Conservation (phyloP, 2,888 invertebrate genomes). For the Pseudococcus jackbeardsleyi region DNA sequence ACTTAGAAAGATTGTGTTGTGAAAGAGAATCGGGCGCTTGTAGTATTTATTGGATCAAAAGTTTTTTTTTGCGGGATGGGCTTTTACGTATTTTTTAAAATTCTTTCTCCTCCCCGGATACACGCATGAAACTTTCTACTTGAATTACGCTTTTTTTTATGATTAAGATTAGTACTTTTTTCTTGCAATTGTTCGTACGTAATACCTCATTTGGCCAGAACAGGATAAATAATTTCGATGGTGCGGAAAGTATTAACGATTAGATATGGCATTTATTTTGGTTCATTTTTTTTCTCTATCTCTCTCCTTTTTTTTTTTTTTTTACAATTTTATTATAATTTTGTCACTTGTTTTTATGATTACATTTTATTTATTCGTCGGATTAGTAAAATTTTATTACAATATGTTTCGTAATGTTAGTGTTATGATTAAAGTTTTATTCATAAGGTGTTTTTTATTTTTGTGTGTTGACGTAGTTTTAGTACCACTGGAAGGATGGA, state of each 20-base stretch:
- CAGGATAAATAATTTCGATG: conserved; percentile 32
- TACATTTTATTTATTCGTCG: conserved; percentile 56
- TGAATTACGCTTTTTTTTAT: conserved; percentile 43
- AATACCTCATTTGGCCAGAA: conserved; percentile 43
- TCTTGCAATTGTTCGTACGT: neutral
- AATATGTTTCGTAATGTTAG: conserved; percentile 52
- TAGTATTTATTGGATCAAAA: conserved; percentile 32
- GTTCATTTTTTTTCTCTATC: conserved; percentile 19
- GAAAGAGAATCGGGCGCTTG: neutral
- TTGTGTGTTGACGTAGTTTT: too few relatives aligned
- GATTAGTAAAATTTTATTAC: conserved; percentile 57
- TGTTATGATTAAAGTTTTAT: conserved; percentile 57
- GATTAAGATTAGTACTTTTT: neutral
- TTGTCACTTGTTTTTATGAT: conserved; percentile 60
- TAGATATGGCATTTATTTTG: conserved; percentile 59
- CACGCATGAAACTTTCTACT: conserved; percentile 21
- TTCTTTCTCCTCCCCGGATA: neutral
- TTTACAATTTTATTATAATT: conserved; percentile 32
- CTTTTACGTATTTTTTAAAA: conserved; percentile 8
- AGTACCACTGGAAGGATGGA: too few relatives aligned
- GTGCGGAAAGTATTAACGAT: conserved; percentile 37
- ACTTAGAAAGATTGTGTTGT: neutral
- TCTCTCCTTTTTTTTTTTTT: neutral
- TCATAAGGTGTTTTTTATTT: conserved; percentile 14
- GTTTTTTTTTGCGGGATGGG: neutral